Evolutionary conservation across 2,113 vertebrate genomes (phyloP).

Genomic region (Crocuta crocuta): DNA sequence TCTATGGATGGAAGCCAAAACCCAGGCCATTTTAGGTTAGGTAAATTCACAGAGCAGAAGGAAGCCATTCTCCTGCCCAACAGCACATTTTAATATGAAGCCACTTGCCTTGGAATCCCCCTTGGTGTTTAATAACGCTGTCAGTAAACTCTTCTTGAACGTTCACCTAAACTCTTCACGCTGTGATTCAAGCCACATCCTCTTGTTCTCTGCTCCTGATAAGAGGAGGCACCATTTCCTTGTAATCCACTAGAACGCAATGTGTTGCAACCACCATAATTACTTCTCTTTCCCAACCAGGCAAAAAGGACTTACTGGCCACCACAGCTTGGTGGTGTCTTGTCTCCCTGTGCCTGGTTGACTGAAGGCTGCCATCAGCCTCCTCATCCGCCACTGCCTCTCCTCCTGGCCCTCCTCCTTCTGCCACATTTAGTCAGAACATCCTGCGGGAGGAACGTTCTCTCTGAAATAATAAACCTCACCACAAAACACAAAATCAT

Average conservation of each 20-base stretch:
- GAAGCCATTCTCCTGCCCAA: neutral
- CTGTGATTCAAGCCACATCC: neutral
- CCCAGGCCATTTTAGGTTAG: neutral
- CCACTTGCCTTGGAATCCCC: neutral
- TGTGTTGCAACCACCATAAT: fast-evolving
- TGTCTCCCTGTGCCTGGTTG: too few relatives aligned
- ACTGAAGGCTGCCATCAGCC: neutral
- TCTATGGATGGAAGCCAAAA: neutral
- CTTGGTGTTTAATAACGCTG: neutral
- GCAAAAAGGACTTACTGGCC: fast-evolving
- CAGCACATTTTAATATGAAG: neutral
- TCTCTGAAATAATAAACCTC: neutral
- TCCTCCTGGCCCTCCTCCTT: too few relatives aligned
- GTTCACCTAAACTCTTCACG: neutral
- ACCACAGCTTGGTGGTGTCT: too few relatives aligned
- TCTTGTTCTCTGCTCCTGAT: neutral
- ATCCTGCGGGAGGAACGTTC: neutral
- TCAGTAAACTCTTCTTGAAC: neutral
- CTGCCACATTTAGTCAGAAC: neutral
- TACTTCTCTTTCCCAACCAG: neutral
- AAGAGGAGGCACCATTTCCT: neutral
- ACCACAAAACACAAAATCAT: neutral
- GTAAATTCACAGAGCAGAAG: neutral
- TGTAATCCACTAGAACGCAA: neutral
- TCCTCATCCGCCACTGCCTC: fast-evolving